Evolutionary conservation across 2,113 vertebrate genomes (phyloP), one percentile per base, ranked within the genome.

Genomic region (Xiphophorus hellerii): DNA sequence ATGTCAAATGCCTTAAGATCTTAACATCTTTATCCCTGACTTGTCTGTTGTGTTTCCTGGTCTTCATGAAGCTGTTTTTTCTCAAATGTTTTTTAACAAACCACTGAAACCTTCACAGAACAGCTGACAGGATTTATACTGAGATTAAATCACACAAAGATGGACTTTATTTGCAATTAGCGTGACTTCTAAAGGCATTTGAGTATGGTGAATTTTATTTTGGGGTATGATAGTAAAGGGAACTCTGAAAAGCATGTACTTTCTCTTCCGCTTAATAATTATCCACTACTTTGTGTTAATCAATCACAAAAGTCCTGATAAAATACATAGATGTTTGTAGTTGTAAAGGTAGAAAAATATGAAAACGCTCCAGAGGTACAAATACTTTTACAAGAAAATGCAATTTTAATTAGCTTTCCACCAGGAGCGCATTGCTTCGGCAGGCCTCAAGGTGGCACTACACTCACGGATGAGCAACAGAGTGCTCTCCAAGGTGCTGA

Each of bases 401-500:
- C 42, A 6, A 25, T 1, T 13, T 44, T 48, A 8, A 25, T 1
- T 7, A 28, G 51, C 5, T 69, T 63, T 74, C 68, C 37, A 28
- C 25, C 30, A 9, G 14, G 42, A 5, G 20, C 1, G 85, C 76
- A 78, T 20, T 91, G 66, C 83, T 8, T 12, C 48, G 8, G 7
- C 0, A 0, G 20, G 60, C 85, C 93, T 89, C 91, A 64, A 48
- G 91, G 80, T 90, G 92, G 92, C 92, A 90, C 69, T 82, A 87
- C 62, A 88, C 69, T 48, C 84, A 84, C 86, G 66, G 77, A 10
- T 28, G 35, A 79, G 12, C 8, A 4, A 3, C 22, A 10, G 29
- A 22, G 78, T 75, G 80, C 90, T 93, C 48, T 92, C 90, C 90
- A 77, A 80, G 88, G 90, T 91, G 84, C 89, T 91, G 91, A 90